Base-by-base conservation (phyloP, 2,113 vertebrate species). In the Mesocricetus auratus region DNA sequence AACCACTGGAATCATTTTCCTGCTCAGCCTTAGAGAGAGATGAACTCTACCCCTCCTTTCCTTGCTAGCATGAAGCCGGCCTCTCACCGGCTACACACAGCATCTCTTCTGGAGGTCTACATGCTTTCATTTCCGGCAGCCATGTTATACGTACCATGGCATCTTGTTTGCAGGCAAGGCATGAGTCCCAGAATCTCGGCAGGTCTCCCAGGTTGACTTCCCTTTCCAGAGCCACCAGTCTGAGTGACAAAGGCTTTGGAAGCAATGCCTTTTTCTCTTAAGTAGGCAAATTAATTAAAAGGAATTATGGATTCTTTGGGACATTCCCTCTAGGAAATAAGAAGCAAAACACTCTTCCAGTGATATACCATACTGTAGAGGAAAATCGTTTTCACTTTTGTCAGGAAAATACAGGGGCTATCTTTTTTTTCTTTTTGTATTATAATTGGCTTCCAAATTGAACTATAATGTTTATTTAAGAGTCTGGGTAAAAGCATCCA, bases 241-340 rank as follows among this genome's bases (percentile, higher is more conserved):
- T 47, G 17, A 91, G 16, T 31, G 39, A 91, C 19, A 91, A 77
- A 56, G 36, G 47, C 60, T 81, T 71, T 4, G 4, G 9, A 33
- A 4, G 19, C 79, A 87, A 36, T 69, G 33, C 79, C 9, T 53
- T 89, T 89, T 50, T 39, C 42, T 16, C 66, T 31, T 31, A 86
- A 39, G 62, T 82, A 50, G 0, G 22, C 53, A 87, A 88, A 58
- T 85, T 86, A 93, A 89, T 69, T 66, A 58, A 92, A 94, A 86
- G 9, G 29, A 91, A 36, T n/a, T 42, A 58, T 22, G 58, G 62
- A 33, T 12, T 74, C 11, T 66, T 78, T 73, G 3, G 60, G 62
- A 6, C 47, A n/a, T 93, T 47, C 86, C 36, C n/a, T 75, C n/a
- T 16, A 60, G 31, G 36, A 79, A 95, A 71, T n/a, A 15, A 22